Evolutionary conservation across 2,797 vertebrate genomes (phyloP).

Genomic region (Intellagama lesueurii): DNA sequence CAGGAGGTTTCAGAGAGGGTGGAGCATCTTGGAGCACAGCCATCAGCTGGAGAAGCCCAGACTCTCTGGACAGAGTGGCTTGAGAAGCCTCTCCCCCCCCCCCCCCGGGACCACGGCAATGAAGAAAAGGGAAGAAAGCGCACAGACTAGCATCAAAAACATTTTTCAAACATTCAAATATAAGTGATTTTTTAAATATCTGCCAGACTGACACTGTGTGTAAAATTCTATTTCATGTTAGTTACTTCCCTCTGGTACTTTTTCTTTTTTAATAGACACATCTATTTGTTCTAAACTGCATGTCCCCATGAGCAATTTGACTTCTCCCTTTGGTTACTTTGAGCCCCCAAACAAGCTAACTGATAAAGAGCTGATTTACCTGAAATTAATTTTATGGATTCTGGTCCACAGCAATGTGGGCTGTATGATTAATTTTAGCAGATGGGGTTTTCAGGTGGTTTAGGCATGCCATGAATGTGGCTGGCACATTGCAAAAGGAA

Average conservation of each 20-base stretch:
- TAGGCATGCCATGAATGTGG: constrained; percentile 35
- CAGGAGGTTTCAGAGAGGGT: no score
- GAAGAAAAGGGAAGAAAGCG: no score
- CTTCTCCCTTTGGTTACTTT: constrained; percentile 19
- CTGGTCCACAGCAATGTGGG: constrained; percentile 3
- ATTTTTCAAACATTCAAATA: background rate
- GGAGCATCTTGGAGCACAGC: no score
- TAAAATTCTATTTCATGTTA: background rate
- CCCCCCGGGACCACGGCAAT: no score
- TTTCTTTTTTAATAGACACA: background rate
- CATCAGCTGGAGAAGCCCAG: no score
- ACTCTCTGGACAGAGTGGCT: no score
- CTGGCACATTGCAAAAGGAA: constrained; percentile 34
- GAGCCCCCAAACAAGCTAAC: constrained; percentile 13
- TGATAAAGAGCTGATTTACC: background rate
- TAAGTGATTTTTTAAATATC: background rate
- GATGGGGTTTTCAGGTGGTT: constrained; percentile 30
- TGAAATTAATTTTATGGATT: constrained; percentile 17
- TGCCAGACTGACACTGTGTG: background rate
- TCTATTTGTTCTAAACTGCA: background rate
- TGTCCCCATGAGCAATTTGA: background rate
- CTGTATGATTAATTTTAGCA: constrained; percentile 39
- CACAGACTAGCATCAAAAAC: no score
- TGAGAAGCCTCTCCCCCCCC: no score
- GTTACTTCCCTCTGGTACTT: background rate